phyloP scores from a whole-genome alignment of 1,140 invertebrate species.

The Muscidifurax raptorellus region DNA sequence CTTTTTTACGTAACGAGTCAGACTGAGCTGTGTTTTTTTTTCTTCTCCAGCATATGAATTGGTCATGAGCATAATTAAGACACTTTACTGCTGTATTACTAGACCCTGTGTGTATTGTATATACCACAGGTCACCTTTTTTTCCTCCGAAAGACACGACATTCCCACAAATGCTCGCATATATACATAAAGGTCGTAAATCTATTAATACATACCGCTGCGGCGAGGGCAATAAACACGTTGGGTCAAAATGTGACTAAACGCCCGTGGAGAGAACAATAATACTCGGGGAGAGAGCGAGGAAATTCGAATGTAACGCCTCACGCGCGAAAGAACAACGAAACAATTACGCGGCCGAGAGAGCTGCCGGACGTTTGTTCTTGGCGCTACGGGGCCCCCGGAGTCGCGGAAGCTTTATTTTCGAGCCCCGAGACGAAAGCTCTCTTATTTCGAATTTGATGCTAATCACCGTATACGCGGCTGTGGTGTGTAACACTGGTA shows the following conservation, averaged over 20 bases:
- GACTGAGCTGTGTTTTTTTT: neutral
- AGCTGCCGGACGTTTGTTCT: slow-evolving; percentile 14
- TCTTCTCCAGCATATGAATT: neutral
- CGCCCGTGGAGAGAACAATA: neutral
- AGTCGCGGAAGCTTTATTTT: slow-evolving; percentile 6
- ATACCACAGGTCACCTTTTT: neutral
- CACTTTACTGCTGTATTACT: neutral
- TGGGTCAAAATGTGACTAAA: slow-evolving; percentile 10
- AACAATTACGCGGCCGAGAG: slow-evolving; percentile 34
- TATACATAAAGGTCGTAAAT: neutral
- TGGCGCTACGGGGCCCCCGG: neutral
- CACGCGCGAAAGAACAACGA: neutral
- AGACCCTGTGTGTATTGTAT: neutral
- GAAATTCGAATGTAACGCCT: slow-evolving; percentile 37
- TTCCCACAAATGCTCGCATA: neutral
- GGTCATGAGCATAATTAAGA: neutral
- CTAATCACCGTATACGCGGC: neutral
- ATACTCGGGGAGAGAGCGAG: slow-evolving; percentile 25
- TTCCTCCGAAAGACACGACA: neutral
- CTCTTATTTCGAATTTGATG: slow-evolving; percentile 10
- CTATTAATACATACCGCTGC: neutral
- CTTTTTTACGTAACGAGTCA: neutral
- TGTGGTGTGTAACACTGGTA: neutral
- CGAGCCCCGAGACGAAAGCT: neutral
- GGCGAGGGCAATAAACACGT: neutral